These are phyloP conservation scores for Athetis lepigone DNA, from an alignment of 2,888 invertebrate species.

Conservation along the genomic window DNA sequence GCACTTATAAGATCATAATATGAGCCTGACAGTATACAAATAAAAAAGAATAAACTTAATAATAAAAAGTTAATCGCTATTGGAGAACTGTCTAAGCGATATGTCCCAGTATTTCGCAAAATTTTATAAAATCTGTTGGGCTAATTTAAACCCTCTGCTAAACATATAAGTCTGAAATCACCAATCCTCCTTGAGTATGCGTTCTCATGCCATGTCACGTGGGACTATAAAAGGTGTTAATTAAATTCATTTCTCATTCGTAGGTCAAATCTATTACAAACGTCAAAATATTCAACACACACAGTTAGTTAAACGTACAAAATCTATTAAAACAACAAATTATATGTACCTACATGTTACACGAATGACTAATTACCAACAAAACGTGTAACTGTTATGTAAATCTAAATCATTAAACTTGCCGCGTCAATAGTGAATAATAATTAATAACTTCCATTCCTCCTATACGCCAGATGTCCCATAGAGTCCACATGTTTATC, in stretches of 20 bases:
- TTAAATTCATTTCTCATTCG: neutral
- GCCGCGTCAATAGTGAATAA: slow-evolving; percentile 46
- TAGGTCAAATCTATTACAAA: slow-evolving; percentile 16
- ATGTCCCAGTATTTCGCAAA: too few species aligned
- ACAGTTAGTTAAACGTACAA: slow-evolving; percentile 11
- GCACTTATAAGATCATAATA: too few species aligned
- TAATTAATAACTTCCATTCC: slow-evolving; percentile 48
- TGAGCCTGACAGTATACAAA: too few species aligned
- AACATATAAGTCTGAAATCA: too few species aligned
- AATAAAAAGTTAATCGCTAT: too few species aligned
- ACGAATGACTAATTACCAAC: slow-evolving; percentile 46
- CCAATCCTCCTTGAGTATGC: too few species aligned
- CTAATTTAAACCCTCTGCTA: too few species aligned
- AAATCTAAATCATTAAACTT: slow-evolving; percentile 45
- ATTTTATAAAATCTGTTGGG: too few species aligned
- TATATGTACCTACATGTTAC: slow-evolving; percentile 24
- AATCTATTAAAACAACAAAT: slow-evolving; percentile 22
- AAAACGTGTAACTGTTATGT: slow-evolving; percentile 44
- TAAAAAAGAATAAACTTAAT: too few species aligned
- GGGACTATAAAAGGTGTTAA: too few species aligned
- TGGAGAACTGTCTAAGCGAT: too few species aligned
- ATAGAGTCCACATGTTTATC: neutral
- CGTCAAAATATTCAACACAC: slow-evolving; percentile 13
- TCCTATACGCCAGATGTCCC: slow-evolving; percentile 40
- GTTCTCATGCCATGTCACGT: too few species aligned